phyloP scores from a whole-genome alignment of 2,888 invertebrate genomes.

The Dynastes tityus region DNA sequence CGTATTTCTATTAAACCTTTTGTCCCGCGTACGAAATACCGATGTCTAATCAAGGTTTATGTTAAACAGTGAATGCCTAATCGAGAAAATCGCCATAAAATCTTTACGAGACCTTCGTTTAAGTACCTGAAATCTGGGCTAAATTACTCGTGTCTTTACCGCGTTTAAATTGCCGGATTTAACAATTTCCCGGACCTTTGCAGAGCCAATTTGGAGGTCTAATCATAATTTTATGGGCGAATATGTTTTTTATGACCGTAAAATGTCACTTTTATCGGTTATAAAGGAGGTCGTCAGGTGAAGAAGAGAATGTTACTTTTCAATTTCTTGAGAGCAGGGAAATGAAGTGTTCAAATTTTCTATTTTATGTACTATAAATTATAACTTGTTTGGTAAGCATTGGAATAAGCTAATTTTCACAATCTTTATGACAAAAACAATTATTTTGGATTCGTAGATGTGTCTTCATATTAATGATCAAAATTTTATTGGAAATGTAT shows the following conservation, averaged over 20 bases:
- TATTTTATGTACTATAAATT: no score
- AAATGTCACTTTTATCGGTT: neutral
- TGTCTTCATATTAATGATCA: no score
- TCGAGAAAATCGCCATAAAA: slow-evolving; percentile 30
- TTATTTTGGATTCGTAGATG: no score
- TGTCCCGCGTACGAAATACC: neutral
- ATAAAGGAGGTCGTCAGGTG: neutral
- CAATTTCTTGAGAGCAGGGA: no score
- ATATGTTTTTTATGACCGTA: slow-evolving; percentile 13
- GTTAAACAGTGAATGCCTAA: slow-evolving; percentile 21
- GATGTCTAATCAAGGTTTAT: slow-evolving; percentile 22
- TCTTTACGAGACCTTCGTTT: slow-evolving; percentile 31
- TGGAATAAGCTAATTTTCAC: no score
- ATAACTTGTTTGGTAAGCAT: no score
- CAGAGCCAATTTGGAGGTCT: slow-evolving; percentile 15
- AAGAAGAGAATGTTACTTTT: neutral
- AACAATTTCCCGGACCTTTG: slow-evolving; percentile 9
- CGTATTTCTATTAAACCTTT: slow-evolving; percentile 20
- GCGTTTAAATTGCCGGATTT: slow-evolving; percentile 16
- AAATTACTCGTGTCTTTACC: slow-evolving; percentile 34
- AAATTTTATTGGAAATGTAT: no score
- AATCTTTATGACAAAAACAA: no score
- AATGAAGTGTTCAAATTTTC: no score
- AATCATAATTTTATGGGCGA: slow-evolving; percentile 21
- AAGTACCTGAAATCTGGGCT: slow-evolving; percentile 29